A percentile compares a stretch with the other conserved stretches of the same genome.
phyloP scores from a whole-genome alignment of 2,113 vertebrate species.

The Nibea albiflora region DNA sequence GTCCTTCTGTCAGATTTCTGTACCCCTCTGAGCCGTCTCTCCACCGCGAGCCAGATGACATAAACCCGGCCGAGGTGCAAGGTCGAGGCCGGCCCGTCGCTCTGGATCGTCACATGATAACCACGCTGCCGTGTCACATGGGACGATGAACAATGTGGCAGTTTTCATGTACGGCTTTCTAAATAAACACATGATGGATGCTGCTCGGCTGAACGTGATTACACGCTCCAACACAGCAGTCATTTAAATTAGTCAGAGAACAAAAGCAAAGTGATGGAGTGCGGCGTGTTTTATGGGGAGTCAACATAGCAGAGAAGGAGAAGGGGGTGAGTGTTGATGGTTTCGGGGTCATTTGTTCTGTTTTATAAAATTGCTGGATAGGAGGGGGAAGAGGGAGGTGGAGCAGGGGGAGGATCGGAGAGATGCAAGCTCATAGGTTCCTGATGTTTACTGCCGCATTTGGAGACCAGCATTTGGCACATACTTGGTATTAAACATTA shows the following conservation, averaged over 20 bases:
- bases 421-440: conserved; percentile 75
- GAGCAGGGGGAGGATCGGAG: conserved; percentile 75
- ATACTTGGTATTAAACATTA: conserved; percentile 41
- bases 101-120: conserved; percentile 59
- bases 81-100: conserved; percentile 27
- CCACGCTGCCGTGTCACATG: conserved; percentile 56
- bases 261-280: not conserved
- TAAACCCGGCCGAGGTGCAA: not conserved
- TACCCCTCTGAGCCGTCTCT: conserved; percentile 48
- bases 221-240: not conserved
- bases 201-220: conserved; percentile 9
- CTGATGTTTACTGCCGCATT: conserved; percentile 65
- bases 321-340: not conserved
- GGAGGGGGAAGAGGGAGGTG: conserved; percentile 62
- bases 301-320: not conserved
- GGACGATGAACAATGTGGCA: not conserved
- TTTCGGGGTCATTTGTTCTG: conserved; percentile 8
- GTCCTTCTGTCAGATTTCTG: conserved; percentile 36
- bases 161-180: not conserved
- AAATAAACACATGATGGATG: not conserved
- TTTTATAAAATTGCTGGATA: conserved; percentile 29
- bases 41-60: not conserved
- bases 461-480: conserved; percentile 41
- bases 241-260: not conserved
- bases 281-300: not conserved